Conservation (phyloP, 2,888 invertebrate genomes). For the Graphium colonna region DNA sequence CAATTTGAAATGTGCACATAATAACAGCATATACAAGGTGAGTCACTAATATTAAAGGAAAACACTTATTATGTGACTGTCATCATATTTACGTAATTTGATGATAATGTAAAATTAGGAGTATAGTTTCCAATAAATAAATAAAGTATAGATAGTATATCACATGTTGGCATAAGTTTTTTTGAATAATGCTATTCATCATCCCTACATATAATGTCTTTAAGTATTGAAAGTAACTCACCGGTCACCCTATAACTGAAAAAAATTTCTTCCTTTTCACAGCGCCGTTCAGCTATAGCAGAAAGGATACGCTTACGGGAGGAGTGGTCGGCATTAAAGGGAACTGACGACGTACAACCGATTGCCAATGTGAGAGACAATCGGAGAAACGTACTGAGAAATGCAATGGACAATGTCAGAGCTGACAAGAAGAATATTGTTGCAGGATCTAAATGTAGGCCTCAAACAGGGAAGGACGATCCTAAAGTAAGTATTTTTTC, state of each 20-base stretch:
- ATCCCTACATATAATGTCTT: too few relatives aligned
- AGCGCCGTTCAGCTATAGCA: constrained; percentile 64
- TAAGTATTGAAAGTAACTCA: too few relatives aligned
- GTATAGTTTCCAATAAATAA: neutral
- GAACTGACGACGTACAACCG: constrained; percentile 36
- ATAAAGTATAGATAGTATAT: too few relatives aligned
- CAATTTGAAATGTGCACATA: too few relatives aligned
- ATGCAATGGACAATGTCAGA: constrained; percentile 20
- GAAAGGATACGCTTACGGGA: constrained; percentile 58
- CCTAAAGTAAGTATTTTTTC: constrained; percentile 20
- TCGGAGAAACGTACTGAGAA: constrained; percentile 23
- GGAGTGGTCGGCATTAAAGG: constrained; percentile 67
- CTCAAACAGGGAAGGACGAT: neutral
- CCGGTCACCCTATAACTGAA: too few relatives aligned
- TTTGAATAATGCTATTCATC: too few relatives aligned
- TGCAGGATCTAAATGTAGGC: neutral
- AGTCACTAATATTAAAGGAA: too few relatives aligned
- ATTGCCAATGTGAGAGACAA: constrained; percentile 14
- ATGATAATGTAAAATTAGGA: too few relatives aligned
- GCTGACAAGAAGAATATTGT: constrained; percentile 11
- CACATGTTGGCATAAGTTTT: too few relatives aligned
- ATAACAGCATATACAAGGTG: neutral
- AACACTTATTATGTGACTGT: too few relatives aligned
- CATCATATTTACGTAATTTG: too few relatives aligned
- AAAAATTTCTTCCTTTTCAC: constrained; percentile 19